Conservation (phyloP, 2,113 vertebrate genomes). For the Gopherus flavomarginatus region DNA sequence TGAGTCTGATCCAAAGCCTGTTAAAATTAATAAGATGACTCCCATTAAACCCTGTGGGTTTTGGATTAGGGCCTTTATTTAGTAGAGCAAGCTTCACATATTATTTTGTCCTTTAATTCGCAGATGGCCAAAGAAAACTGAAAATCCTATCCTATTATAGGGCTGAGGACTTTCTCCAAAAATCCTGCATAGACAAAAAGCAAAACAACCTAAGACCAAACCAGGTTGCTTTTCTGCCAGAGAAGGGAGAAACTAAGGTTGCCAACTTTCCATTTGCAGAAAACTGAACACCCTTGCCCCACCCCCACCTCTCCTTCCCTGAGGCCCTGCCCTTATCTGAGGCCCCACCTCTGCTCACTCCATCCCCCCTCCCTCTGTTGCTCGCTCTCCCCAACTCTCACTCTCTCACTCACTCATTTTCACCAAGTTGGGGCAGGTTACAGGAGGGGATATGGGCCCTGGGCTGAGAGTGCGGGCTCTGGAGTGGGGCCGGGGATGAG, state of each 20-base stretch:
- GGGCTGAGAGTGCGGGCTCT: too few relatives aligned
- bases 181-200: not conserved
- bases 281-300: too few relatives aligned
- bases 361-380: too few relatives aligned
- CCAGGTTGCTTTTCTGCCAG: not conserved
- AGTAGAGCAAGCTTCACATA: not conserved
- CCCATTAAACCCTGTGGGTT: not conserved
- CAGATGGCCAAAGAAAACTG: not conserved
- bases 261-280: too few relatives aligned
- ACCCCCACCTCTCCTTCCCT: too few relatives aligned
- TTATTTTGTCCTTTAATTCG: not conserved
- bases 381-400: too few relatives aligned
- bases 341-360: too few relatives aligned
- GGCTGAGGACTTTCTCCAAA: not conserved
- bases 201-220: not conserved
- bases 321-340: too few relatives aligned
- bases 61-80: not conserved
- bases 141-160: not conserved
- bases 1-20: not conserved
- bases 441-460: too few relatives aligned
- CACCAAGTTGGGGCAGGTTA: too few relatives aligned
- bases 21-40: not conserved
- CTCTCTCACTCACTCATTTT: too few relatives aligned
- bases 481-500: too few relatives aligned
- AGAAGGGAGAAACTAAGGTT: not conserved